Percentiles rank a stretch among this genome's conserved stretches.
These are phyloP conservation scores for Gymnothorax reevesii DNA, from an alignment of 2,797 vertebrate species.

Conservation along the genomic window DNA sequence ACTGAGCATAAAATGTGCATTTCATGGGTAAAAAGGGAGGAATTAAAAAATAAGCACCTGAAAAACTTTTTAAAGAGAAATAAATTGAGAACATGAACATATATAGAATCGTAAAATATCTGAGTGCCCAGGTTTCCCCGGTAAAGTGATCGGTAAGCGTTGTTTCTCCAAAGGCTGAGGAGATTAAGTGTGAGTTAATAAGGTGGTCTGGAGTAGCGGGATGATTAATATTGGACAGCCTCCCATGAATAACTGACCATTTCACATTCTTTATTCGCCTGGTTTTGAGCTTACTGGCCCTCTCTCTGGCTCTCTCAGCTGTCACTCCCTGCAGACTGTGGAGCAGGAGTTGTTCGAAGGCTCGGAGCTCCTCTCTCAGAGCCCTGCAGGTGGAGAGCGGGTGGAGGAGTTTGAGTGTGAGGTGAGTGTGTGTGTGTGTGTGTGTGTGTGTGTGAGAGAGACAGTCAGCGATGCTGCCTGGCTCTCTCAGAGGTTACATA, in stretches of 20 bases:
- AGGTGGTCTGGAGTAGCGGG: constrained; percentile 27
- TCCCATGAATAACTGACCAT: constrained; percentile 49
- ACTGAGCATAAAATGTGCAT: background rate
- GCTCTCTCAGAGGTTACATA: constrained; percentile 31
- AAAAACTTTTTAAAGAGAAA: constrained; percentile 53
- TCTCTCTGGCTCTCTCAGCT: constrained; percentile 69
- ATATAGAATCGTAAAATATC: constrained; percentile 49
- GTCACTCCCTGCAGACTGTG: constrained; percentile 92
- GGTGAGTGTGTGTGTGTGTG: constrained; percentile 68
- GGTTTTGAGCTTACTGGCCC: no score
- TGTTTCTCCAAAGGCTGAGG: constrained; percentile 34
- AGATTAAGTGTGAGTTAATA: constrained; percentile 49
- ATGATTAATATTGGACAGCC: constrained; percentile 52
- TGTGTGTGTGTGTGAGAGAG: constrained; percentile 39
- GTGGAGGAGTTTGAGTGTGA: constrained; percentile 94
- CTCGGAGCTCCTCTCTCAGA: constrained; percentile 86
- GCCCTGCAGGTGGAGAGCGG: constrained; percentile 86
- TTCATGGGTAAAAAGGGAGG: background rate
- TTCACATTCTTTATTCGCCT: constrained; percentile 43
- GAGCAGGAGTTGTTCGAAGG: constrained; percentile 92
- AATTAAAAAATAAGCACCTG: background rate
- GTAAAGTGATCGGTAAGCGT: constrained; percentile 45
- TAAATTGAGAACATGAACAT: constrained; percentile 55
- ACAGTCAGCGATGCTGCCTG: background rate
- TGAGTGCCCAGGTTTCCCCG: constrained; percentile 64